phyloP scores from a whole-genome alignment of 2,888 invertebrate species.

The Aphidoletes aphidimyza region DNA sequence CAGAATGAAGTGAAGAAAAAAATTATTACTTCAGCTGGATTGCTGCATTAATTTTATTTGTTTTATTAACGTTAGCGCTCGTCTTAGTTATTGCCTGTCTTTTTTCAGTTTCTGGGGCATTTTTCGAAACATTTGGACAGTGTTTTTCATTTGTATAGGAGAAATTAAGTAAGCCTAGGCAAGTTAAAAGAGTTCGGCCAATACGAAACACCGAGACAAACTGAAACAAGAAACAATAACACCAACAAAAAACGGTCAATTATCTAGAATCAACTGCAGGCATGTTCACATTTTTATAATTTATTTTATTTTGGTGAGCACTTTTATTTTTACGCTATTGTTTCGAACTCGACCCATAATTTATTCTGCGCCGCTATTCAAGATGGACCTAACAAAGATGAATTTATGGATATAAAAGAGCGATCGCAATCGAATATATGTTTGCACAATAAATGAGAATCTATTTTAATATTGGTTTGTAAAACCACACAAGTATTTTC shows the following conservation, averaged over 20 bases:
- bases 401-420: neutral
- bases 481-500: neutral
- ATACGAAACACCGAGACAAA: neutral
- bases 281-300: conserved; percentile 36
- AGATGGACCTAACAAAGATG: neutral
- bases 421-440: conserved; percentile 41
- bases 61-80: conserved; percentile 16
- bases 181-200: too few species aligned
- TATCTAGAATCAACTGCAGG: neutral
- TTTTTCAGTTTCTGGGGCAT: conserved; percentile 37
- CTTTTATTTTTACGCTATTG: neutral
- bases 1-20: conserved; percentile 13
- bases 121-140: neutral
- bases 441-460: neutral
- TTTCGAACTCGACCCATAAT: too few species aligned
- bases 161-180: too few species aligned
- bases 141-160: neutral
- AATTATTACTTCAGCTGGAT: conserved; percentile 39
- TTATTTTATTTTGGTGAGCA: neutral
- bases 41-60: conserved; percentile 35
- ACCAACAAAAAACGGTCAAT: neutral
- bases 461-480: neutral
- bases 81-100: neutral
- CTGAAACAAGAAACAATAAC: neutral
- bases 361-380: neutral